These are phyloP conservation scores for Mastigias papua DNA, from an alignment of 30 jellyfish, hydroid and myxozoan genomes.

Conservation along the genomic window DNA sequence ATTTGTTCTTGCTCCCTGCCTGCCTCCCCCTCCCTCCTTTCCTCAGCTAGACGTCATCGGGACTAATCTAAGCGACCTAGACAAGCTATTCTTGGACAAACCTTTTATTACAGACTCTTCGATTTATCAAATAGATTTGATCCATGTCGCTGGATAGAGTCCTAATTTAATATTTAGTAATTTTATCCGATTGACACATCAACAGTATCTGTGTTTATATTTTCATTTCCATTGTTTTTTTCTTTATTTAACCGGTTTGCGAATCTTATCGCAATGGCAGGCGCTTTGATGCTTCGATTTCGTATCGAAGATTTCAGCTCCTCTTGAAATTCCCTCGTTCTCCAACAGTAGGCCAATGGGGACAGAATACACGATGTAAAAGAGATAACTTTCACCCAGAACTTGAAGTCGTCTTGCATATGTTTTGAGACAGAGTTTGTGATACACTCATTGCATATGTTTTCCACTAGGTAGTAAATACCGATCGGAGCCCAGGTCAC, in stretches of 20 bases:
- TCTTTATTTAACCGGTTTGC: background rate
- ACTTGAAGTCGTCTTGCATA: constrained; percentile 28
- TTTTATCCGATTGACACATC: too few species aligned
- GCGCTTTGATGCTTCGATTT: constrained; percentile 5
- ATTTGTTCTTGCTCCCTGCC: too few species aligned
- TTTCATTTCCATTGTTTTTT: too few species aligned
- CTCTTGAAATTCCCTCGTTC: constrained; percentile 53
- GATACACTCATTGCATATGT: constrained; percentile 42
- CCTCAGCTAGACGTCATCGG: too few species aligned
- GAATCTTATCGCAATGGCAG: background rate
- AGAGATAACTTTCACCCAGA: constrained; percentile 55
- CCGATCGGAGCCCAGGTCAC: constrained; percentile 76
- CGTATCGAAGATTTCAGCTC: constrained; percentile 17
- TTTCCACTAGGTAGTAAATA: constrained; percentile 55
- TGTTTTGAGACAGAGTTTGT: background rate
- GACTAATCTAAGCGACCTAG: too few species aligned
- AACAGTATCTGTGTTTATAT: too few species aligned
- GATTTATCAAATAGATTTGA: too few species aligned
- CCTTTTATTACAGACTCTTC: too few species aligned
- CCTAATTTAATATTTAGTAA: too few species aligned
- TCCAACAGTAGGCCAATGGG: constrained; percentile 73
- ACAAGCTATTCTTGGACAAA: too few species aligned
- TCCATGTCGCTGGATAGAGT: too few species aligned
- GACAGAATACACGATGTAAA: constrained; percentile 44
- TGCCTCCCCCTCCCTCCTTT: too few species aligned